Evolutionary conservation across 2,797 vertebrate genomes (phyloP).

Genomic region (Pogoniulus pusillus): DNA sequence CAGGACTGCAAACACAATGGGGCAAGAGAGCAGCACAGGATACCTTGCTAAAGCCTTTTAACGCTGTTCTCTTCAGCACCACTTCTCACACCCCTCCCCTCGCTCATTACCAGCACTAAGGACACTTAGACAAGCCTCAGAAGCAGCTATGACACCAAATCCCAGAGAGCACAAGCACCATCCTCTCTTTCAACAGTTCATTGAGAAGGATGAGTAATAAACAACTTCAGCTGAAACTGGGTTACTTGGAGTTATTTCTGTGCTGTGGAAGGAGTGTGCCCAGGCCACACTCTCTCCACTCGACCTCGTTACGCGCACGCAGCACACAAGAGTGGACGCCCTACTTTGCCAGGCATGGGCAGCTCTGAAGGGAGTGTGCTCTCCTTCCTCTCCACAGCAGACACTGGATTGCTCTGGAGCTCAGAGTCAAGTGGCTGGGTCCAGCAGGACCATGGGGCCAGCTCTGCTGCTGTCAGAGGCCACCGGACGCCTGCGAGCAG

Average conservation of each 20-base stretch:
- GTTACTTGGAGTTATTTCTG: slow-evolving; percentile 7
- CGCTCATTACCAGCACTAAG: slow-evolving; percentile 6
- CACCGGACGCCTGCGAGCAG: rapidly evolving
- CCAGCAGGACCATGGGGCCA: rapidly evolving
- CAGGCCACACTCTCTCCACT: neutral
- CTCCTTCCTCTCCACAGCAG: neutral
- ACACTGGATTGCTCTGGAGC: neutral
- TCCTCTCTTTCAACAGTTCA: neutral
- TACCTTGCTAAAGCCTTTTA: neutral
- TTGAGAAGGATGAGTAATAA: neutral
- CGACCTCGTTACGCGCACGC: neutral
- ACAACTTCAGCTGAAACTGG: neutral
- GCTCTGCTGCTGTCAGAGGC: rapidly evolving
- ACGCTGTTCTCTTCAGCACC: neutral
- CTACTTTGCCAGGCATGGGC: neutral
- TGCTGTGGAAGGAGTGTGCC: rapidly evolving
- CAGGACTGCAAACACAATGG: neutral
- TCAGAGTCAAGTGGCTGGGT: rapidly evolving
- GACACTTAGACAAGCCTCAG: neutral
- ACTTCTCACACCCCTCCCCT: neutral
- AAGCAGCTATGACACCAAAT: neutral
- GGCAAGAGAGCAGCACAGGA: neutral
- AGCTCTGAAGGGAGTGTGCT: neutral
- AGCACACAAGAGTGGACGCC: rapidly evolving
- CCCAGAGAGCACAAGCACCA: neutral